Evolutionary conservation across 2,797 vertebrate species (phyloP).

Genomic region (Leptatherina wallacei): DNA sequence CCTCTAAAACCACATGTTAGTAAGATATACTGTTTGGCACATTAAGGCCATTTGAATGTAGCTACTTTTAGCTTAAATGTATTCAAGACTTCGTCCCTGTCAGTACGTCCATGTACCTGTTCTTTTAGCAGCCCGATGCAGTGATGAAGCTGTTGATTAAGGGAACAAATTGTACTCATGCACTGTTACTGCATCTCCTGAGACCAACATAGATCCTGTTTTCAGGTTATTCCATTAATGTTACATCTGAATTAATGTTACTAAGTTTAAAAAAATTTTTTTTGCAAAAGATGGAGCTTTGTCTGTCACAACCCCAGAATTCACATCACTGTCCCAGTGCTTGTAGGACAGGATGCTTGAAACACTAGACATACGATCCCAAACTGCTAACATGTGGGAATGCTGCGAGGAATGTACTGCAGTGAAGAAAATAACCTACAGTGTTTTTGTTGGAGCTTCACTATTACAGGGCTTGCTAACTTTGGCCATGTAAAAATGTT

Average conservation of each 20-base stretch:
- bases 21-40: conserved; percentile 65
- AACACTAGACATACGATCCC: conserved; percentile 66
- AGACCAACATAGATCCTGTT: conserved; percentile 42
- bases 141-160: conserved; percentile 39
- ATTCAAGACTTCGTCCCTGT: conserved; percentile 36
- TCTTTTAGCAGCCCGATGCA: conserved; percentile 33
- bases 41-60: conserved; percentile 82
- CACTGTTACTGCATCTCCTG: conserved; percentile 58
- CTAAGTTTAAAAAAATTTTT: conserved; percentile 6
- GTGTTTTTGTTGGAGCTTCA: conserved; percentile 52
- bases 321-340: conserved; percentile 26
- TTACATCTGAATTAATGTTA: conserved; percentile 62
- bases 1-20: conserved; percentile 47
- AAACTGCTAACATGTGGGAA: conserved; percentile 71
- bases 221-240: conserved; percentile 41
- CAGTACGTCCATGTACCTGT: conserved; percentile 54
- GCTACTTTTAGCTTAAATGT: conserved; percentile 58
- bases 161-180: conserved; percentile 46
- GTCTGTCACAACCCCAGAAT: conserved; percentile 11
- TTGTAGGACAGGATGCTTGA: conserved; percentile 54
- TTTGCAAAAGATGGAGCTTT: conserved; percentile 12
- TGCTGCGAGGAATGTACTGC: conserved; percentile 62
- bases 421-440: conserved; percentile 47
- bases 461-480: conserved; percentile 33
- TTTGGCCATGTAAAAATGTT: conserved; percentile 26